These are phyloP conservation scores for Cossypha dichroa DNA, from an alignment of 2,797 vertebrate genomes.

Conservation along the genomic window DNA sequence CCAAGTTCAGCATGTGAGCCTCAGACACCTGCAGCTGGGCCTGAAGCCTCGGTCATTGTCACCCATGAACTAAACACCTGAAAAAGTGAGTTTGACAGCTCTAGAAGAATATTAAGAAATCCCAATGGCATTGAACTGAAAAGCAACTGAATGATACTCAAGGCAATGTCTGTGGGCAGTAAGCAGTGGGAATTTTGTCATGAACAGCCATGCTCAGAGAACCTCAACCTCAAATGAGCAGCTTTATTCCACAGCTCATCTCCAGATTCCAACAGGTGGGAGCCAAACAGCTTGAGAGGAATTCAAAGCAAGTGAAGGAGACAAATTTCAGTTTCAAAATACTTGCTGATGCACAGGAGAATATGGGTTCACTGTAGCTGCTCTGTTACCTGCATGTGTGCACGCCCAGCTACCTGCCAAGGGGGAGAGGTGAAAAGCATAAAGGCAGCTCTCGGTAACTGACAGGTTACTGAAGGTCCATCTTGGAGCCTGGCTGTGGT, in stretches of 20 bases:
- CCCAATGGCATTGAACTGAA: not conserved
- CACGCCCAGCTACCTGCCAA: rapidly evolving
- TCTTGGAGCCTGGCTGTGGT: not conserved
- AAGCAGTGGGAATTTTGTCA: not conserved
- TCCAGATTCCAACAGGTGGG: not conserved
- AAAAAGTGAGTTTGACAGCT: not conserved
- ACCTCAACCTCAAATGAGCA: not conserved
- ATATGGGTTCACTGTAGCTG: rapidly evolving
- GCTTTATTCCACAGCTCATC: not conserved
- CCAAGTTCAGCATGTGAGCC: not conserved
- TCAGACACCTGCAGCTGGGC: not conserved
- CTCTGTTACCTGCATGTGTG: not conserved
- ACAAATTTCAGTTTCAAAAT: not conserved
- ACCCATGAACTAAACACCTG: not conserved
- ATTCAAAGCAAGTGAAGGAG: not conserved
- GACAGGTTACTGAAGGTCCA: not conserved
- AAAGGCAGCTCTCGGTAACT: not conserved
- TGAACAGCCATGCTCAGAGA: not conserved
- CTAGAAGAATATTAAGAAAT: not conserved
- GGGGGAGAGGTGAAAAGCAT: not conserved
- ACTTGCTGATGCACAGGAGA: not conserved
- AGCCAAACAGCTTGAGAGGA: not conserved
- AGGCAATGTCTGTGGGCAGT: not conserved
- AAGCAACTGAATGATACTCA: not conserved
- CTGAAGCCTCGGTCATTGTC: not conserved